These are phyloP conservation scores for Lasiommata megera DNA, from an alignment of 2,888 invertebrate species.

Conservation along the genomic window DNA sequence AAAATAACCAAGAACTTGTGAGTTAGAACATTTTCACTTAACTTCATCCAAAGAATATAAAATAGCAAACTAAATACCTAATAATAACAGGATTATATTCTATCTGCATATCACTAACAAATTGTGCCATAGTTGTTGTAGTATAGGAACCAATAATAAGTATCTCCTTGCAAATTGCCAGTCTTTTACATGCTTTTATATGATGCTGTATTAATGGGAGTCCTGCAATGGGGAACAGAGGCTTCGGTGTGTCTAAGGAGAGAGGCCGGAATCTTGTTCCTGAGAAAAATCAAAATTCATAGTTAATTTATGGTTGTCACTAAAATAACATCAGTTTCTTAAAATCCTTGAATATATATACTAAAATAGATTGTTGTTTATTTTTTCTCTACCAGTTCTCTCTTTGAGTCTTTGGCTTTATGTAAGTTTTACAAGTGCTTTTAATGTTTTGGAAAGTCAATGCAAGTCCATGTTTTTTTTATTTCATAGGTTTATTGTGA, in stretches of 20 bases:
- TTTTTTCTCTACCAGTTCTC: too few species aligned
- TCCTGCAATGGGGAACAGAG: slow-evolving; percentile 98
- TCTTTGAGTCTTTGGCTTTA: too few species aligned
- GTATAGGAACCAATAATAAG: slow-evolving; percentile 97
- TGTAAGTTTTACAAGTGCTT: too few species aligned
- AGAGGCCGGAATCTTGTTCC: slow-evolving; percentile 98
- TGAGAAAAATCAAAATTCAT: slow-evolving; percentile 54
- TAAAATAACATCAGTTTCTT: too few species aligned
- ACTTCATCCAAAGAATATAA: too few species aligned
- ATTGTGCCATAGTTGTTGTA: slow-evolving; percentile 90
- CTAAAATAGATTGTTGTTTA: too few species aligned
- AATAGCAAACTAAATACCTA: slow-evolving; percentile 69
- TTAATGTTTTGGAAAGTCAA: too few species aligned
- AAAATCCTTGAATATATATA: too few species aligned
- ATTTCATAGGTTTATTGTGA: too few species aligned
- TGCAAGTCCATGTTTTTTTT: too few species aligned
- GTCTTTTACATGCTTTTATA: slow-evolving; percentile 93
- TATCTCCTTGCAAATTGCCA: slow-evolving; percentile 92
- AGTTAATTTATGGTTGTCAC: neutral
- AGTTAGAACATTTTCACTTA: too few species aligned
- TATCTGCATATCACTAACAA: slow-evolving; percentile 92
- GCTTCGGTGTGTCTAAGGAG: slow-evolving; percentile 98
- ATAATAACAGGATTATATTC: slow-evolving; percentile 88
- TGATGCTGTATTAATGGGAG: slow-evolving; percentile 98
- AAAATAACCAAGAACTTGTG: too few species aligned